These are phyloP conservation scores for Cairina moschata DNA, from an alignment of 2,113 vertebrate species.

Conservation along the genomic window DNA sequence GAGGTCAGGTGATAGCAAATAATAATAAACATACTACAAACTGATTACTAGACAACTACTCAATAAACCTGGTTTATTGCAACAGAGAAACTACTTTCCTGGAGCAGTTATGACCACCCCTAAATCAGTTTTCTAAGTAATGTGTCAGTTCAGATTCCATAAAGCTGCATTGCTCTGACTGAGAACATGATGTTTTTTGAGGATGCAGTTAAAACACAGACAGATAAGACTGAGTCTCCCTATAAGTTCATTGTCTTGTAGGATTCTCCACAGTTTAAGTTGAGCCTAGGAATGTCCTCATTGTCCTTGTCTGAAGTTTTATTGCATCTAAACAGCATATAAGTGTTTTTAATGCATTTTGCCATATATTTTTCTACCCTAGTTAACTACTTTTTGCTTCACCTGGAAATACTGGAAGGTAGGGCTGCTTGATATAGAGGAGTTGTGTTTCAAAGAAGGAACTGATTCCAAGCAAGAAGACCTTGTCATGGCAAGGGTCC, in stretches of 20 bases:
- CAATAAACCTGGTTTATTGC: constrained; percentile 60
- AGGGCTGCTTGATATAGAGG: not conserved
- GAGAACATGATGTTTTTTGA: not conserved
- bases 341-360: not conserved
- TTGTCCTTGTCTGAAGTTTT: not conserved
- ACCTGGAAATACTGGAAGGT: not conserved
- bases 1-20: constrained; percentile 54
- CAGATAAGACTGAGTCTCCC: not conserved
- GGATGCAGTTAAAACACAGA: not conserved
- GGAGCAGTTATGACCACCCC: not conserved
- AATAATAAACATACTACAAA: constrained; percentile 40
- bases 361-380: not conserved
- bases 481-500: not conserved
- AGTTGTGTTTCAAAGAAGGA: not conserved
- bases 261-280: not conserved
- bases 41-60: constrained; percentile 57
- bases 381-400: not conserved
- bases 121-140: constrained; percentile 56
- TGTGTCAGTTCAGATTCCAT: constrained; percentile 36
- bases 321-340: not conserved
- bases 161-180: not conserved
- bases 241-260: not conserved
- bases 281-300: not conserved
- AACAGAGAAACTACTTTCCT: constrained; percentile 41
- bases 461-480: not conserved